These are phyloP conservation scores for Crossocerus cetratus DNA, from an alignment of 2,888 invertebrate species.

Conservation along the genomic window DNA sequence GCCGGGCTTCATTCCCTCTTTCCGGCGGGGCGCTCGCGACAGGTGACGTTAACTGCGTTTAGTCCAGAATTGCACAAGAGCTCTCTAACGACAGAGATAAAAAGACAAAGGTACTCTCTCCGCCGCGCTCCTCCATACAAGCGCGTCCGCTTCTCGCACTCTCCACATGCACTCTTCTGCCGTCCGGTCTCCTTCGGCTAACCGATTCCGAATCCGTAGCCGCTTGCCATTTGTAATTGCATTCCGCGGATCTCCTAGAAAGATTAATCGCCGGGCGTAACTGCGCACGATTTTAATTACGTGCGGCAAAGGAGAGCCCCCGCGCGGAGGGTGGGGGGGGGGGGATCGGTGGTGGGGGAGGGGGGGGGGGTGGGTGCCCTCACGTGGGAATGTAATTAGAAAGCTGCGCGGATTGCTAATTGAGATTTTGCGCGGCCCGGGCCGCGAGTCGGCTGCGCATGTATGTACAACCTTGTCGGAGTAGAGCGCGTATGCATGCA, in stretches of 20 bases:
- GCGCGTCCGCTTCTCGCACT: not conserved
- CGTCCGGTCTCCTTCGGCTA: not conserved
- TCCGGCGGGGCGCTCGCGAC: constrained; percentile 5
- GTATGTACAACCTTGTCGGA: constrained; percentile 16
- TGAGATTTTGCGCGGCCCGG: constrained; percentile 38
- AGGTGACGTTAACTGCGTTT: constrained; percentile 14
- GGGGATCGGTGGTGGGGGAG: constrained; percentile 13
- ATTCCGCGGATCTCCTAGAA: constrained; percentile 17
- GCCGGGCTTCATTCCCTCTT: not conserved
- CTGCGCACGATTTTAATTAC: constrained; percentile 38
- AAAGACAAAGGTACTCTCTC: too few relatives aligned
- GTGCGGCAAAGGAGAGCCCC: constrained; percentile 9
- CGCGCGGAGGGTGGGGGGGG: too few relatives aligned
- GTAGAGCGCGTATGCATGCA: not conserved
- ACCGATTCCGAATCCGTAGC: constrained; percentile 10
- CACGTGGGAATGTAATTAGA: constrained; percentile 41
- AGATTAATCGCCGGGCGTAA: constrained; percentile 27
- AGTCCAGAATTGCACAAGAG: not conserved
- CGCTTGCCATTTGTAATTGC: constrained; percentile 13
- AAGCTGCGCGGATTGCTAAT: constrained; percentile 39
- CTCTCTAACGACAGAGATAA: not conserved
- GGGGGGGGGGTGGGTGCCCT: constrained; percentile 6
- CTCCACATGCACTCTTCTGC: not conserved
- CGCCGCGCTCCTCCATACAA: not conserved
- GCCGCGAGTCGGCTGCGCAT: constrained; percentile 13